A percentile compares a stretch with the other conserved stretches of the same genome.
phyloP scores from a whole-genome alignment of 2,797 vertebrate genomes.

The Muraenolepis orangiensis region DNA sequence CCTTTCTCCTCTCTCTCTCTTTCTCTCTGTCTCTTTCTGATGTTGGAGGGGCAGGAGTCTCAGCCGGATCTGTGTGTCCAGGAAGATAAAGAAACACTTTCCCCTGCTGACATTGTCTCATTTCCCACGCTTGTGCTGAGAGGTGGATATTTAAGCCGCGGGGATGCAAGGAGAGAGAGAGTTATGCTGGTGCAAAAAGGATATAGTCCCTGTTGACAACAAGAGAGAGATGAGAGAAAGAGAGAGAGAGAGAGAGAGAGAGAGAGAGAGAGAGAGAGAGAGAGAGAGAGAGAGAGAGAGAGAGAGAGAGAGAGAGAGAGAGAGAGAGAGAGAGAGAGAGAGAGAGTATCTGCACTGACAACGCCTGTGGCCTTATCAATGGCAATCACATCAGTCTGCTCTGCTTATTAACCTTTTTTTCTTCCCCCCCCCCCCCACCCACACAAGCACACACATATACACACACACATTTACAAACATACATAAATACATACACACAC shows the following conservation, averaged over 20 bases:
- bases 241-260: conserved; percentile 10
- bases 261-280: too few species aligned
- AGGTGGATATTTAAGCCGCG: conserved; percentile 43
- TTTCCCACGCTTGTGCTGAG: conserved; percentile 22
- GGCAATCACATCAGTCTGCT: too few species aligned
- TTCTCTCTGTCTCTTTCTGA: background rate
- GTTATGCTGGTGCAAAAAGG: conserved; percentile 13
- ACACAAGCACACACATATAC: background rate
- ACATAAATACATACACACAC: background rate
- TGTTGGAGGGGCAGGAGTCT: background rate
- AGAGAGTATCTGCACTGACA: too few species aligned
- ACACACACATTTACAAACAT: background rate
- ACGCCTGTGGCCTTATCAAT: too few species aligned
- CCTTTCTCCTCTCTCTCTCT: background rate
- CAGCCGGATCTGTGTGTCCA: too few species aligned
- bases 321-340: too few species aligned
- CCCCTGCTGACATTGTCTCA: conserved; percentile 9
- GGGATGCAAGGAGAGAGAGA: conserved; percentile 38
- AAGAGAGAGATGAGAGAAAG: background rate
- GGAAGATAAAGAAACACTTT: too few species aligned
- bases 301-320: too few species aligned
- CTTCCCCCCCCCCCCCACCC: too few species aligned
- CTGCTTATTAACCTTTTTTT: too few species aligned
- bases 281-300: too few species aligned
- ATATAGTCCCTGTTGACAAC: conserved; percentile 9